phyloP scores from a whole-genome alignment of 35 echinoderm and acorn worm species.

The Hemicentrotus pulcherrimus region DNA sequence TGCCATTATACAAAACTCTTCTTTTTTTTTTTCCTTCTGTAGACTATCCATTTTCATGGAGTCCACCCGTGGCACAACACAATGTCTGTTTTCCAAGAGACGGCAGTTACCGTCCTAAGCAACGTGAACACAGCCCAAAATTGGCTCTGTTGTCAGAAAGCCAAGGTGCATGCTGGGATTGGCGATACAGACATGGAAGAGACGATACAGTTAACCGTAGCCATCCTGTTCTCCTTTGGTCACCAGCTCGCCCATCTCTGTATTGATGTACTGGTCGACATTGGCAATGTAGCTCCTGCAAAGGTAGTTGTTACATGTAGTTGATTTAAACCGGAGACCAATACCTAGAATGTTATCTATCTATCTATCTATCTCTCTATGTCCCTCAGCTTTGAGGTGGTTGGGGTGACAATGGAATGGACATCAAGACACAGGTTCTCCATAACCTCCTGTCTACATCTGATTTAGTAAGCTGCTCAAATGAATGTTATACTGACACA shows the following conservation, averaged over 20 bases:
- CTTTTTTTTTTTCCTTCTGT: neutral
- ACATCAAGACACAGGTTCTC: too few relatives aligned
- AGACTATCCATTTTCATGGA: neutral
- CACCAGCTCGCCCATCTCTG: neutral
- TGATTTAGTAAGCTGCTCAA: too few relatives aligned
- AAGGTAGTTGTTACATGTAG: neutral
- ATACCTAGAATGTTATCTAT: neutral
- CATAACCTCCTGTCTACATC: too few relatives aligned
- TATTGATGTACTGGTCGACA: neutral
- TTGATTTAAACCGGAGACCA: neutral
- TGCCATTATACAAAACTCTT: neutral
- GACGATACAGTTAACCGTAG: neutral
- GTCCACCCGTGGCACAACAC: neutral
- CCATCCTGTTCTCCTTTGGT: constrained; percentile 6
- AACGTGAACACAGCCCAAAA: neutral
- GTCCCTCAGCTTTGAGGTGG: too few relatives aligned
- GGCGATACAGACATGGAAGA: neutral
- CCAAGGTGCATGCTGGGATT: neutral
- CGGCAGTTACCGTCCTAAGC: neutral
- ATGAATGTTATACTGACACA: too few relatives aligned
- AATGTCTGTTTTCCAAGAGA: neutral
- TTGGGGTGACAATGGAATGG: too few relatives aligned
- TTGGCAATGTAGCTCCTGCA: neutral
- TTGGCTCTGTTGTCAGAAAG: neutral
- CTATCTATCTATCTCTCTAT: too few relatives aligned